These are phyloP conservation scores for Halcyon badia DNA, from an alignment of 2,797 vertebrate species.

Conservation along the genomic window DNA sequence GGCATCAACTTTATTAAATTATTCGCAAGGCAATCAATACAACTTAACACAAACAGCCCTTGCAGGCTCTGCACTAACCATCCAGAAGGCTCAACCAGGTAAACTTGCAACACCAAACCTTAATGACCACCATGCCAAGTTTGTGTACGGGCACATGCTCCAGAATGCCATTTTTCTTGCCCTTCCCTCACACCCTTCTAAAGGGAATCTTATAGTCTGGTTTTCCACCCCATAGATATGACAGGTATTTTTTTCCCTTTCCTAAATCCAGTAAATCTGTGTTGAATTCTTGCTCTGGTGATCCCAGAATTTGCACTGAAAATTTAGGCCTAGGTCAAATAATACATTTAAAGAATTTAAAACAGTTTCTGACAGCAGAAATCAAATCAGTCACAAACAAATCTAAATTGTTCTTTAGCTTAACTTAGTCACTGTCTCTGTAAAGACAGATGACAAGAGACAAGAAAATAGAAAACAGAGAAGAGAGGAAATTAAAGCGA, in stretches of 20 bases:
- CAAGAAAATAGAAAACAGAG: slow-evolving; percentile 4
- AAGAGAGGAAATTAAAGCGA: slow-evolving; percentile 27
- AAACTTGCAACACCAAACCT: neutral
- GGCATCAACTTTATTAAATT: slow-evolving; percentile 72
- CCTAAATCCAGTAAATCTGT: neutral
- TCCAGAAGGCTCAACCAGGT: neutral
- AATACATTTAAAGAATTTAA: neutral
- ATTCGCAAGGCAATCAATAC: slow-evolving; percentile 70
- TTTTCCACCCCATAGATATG: neutral
- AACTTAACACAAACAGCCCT: slow-evolving; percentile 66
- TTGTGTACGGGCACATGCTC: neutral
- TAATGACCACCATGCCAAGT: neutral
- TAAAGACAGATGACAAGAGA: slow-evolving; percentile 15
- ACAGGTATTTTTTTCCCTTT: neutral
- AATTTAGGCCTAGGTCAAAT: neutral
- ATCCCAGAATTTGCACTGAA: neutral
- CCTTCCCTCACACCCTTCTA: neutral
- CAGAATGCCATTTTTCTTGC: neutral
- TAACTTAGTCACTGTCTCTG: slow-evolving; percentile 10
- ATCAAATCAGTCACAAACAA: neutral
- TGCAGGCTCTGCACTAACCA: slow-evolving; percentile 19
- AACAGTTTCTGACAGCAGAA: neutral
- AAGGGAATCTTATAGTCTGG: neutral
- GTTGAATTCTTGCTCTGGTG: neutral
- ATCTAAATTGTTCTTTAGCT: slow-evolving; percentile 1